Conservation (phyloP, 2,888 invertebrate genomes). For the Adela reaumurella region DNA sequence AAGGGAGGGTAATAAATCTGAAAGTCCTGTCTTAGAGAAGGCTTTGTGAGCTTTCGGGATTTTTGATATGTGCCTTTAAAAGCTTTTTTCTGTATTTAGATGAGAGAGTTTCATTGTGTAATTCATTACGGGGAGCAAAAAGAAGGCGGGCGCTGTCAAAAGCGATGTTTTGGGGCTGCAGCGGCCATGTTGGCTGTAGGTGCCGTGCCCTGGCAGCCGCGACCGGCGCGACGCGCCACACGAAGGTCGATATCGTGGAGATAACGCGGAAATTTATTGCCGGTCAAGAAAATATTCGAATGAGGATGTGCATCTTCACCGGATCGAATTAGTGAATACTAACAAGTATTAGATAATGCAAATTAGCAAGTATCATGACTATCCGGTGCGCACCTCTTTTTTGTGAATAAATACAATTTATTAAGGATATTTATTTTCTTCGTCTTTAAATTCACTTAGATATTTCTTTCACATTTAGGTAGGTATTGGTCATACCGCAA, state of each 20-base stretch:
- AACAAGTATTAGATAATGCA: slow-evolving; percentile 29
- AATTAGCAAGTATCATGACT: too few species aligned
- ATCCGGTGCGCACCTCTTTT: too few species aligned
- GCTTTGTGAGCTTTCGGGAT: slow-evolving; percentile 43
- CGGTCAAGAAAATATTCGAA: slow-evolving; percentile 42
- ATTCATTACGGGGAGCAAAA: slow-evolving; percentile 41
- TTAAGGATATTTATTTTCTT: too few species aligned
- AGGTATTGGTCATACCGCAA: too few species aligned
- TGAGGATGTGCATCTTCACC: slow-evolving; percentile 40
- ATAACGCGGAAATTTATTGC: slow-evolving; percentile 47
- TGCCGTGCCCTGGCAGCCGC: slow-evolving; percentile 23
- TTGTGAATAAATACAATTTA: too few species aligned
- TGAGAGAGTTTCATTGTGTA: slow-evolving; percentile 57
- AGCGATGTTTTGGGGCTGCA: background rate
- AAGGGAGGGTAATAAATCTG: slow-evolving; percentile 52
- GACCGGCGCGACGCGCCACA: slow-evolving; percentile 24
- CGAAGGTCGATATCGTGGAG: slow-evolving; percentile 47
- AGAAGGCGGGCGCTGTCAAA: background rate
- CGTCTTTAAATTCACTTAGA: too few species aligned
- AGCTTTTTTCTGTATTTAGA: slow-evolving; percentile 59
- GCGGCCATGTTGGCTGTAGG: slow-evolving; percentile 44
- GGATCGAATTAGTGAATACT: slow-evolving; percentile 40
- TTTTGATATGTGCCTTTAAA: slow-evolving; percentile 59
- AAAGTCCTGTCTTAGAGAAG: slow-evolving; percentile 54
- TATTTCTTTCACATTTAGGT: too few species aligned